A percentile compares a stretch with the other conserved stretches of the same genome.
phyloP scores from a whole-genome alignment of 2,113 vertebrate genomes.

The Salvator merianae region DNA sequence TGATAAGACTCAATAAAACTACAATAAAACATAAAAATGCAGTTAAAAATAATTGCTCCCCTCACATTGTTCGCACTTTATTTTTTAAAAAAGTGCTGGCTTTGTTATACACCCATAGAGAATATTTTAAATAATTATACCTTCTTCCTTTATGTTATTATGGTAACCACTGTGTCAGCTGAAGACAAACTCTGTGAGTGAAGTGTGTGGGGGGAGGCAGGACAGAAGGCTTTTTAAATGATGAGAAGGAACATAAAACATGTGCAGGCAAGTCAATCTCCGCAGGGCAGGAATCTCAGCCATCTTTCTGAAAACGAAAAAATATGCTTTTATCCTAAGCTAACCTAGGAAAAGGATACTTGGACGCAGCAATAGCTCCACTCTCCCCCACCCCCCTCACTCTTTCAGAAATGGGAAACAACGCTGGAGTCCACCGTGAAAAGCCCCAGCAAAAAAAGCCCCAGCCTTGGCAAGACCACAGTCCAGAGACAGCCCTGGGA shows the following conservation, averaged over 20 bases:
- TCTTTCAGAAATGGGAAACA: not conserved
- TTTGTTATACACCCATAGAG: constrained; percentile 50
- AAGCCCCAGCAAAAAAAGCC: no score
- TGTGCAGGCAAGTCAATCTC: constrained; percentile 68
- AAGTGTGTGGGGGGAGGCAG: not conserved
- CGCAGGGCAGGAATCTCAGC: constrained; percentile 66
- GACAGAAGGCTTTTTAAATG: constrained; percentile 51
- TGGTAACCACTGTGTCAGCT: constrained; percentile 57
- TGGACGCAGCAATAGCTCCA: not conserved
- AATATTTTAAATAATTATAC: constrained; percentile 54
- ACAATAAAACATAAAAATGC: no score
- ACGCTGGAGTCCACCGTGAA: no score
- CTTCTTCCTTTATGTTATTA: constrained; percentile 49
- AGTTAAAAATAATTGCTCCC: no score
- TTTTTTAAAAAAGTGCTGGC: not conserved
- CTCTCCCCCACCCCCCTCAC: not conserved
- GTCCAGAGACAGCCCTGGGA: not conserved
- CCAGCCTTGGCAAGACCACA: not conserved
- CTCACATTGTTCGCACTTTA: no score
- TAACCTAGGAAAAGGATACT: constrained; percentile 38
- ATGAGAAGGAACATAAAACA: constrained; percentile 35
- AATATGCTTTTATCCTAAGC: constrained; percentile 56
- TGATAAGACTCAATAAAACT: no score
- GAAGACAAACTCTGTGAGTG: constrained; percentile 39
- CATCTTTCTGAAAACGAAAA: constrained; percentile 41